These are phyloP conservation scores for Crocallis elinguaria DNA, from an alignment of 2,888 invertebrate species.

Conservation along the genomic window DNA sequence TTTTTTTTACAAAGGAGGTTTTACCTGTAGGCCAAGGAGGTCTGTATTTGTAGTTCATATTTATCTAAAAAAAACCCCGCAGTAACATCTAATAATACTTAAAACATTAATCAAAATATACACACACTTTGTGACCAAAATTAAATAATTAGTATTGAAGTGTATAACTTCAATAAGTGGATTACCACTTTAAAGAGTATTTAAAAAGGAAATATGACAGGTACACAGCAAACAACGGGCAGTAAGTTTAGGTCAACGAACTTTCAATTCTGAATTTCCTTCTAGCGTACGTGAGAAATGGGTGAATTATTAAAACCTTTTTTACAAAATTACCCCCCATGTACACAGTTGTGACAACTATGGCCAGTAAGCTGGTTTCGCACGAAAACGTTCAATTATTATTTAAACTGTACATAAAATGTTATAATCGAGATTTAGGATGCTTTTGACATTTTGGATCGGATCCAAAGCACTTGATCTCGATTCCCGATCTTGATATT, in stretches of 20 bases:
- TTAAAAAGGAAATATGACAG: slow-evolving; percentile 21
- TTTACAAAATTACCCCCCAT: too few relatives aligned
- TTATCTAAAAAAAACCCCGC: not conserved
- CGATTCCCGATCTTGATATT: slow-evolving; percentile 13
- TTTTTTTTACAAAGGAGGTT: too few relatives aligned
- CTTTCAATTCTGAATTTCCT: too few relatives aligned
- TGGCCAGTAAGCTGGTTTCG: too few relatives aligned
- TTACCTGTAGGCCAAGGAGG: too few relatives aligned
- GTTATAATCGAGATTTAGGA: too few relatives aligned
- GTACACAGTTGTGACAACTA: too few relatives aligned
- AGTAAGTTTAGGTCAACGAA: slow-evolving; percentile 13
- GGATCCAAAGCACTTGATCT: slow-evolving; percentile 24
- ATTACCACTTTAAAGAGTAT: slow-evolving; percentile 20
- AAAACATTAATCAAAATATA: slow-evolving; percentile 28
- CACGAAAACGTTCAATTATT: too few relatives aligned
- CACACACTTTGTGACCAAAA: slow-evolving; percentile 42
- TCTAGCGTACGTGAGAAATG: too few relatives aligned
- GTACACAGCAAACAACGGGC: slow-evolving; percentile 13
- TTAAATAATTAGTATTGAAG: not conserved
- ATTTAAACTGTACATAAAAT: too few relatives aligned
- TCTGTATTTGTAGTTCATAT: not conserved
- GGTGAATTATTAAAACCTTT: too few relatives aligned
- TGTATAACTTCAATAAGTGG: not conserved
- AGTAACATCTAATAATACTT: slow-evolving; percentile 43
- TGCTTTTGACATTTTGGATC: slow-evolving; percentile 20